These are phyloP conservation scores for Metellina segmentata DNA, from an alignment of 2,888 invertebrate genomes.

Conservation along the genomic window DNA sequence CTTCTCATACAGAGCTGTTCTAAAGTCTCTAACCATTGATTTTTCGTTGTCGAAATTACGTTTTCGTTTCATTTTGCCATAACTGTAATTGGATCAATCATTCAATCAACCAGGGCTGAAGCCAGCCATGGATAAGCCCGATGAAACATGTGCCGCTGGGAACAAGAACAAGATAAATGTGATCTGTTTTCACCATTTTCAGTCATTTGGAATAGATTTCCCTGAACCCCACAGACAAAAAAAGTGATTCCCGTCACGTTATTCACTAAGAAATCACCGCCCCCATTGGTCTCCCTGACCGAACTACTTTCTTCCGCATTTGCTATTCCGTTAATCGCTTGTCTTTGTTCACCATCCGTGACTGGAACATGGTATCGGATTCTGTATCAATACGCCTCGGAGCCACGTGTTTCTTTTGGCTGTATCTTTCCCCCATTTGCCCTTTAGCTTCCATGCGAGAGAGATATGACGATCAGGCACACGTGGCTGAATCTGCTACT, in stretches of 20 bases:
- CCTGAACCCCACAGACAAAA: neutral
- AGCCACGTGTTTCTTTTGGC: neutral
- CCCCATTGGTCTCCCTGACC: neutral
- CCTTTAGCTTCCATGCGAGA: neutral
- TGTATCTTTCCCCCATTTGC: conserved; percentile 11
- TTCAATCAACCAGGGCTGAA: too few relatives aligned
- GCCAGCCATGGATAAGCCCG: too few relatives aligned
- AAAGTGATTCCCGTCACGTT: conserved; percentile 19
- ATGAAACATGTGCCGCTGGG: neutral
- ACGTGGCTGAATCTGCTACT: conserved; percentile 49
- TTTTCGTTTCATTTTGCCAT: too few relatives aligned
- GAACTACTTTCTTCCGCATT: conserved; percentile 64
- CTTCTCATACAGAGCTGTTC: too few relatives aligned
- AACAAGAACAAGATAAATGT: neutral
- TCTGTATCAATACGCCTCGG: conserved; percentile 45
- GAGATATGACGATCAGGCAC: conserved; percentile 22
- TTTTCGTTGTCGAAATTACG: too few relatives aligned
- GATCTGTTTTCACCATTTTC: conserved; percentile 2
- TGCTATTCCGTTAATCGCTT: conserved; percentile 65
- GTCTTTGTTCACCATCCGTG: conserved; percentile 66
- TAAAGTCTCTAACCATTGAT: too few relatives aligned
- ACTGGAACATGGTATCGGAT: conserved; percentile 41
- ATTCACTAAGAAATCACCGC: conserved; percentile 52
- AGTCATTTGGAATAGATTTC: conserved; percentile 22
- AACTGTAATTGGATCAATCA: too few relatives aligned